A percentile compares a stretch with the other conserved stretches of the same genome.
Evolutionary conservation across 2,113 vertebrate species (phyloP).

Genomic region (Plecturocebus donacophilus): DNA sequence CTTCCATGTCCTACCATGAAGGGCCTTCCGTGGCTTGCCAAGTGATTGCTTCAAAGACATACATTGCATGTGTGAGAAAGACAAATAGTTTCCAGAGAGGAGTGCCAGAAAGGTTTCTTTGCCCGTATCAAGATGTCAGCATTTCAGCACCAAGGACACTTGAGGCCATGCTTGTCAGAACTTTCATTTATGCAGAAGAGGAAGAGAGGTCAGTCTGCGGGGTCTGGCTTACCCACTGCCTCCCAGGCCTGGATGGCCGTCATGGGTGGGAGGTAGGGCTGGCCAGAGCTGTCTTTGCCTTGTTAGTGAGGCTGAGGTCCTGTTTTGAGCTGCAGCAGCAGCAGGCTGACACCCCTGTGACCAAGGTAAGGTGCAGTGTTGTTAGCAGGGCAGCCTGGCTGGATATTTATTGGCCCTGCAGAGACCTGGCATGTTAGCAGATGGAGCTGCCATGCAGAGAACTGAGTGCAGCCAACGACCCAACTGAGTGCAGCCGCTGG

Average conservation of each 20-base stretch:
- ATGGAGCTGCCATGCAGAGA: neutral
- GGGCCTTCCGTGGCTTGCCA: neutral
- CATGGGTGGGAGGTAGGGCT: neutral
- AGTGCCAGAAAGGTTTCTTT: neutral
- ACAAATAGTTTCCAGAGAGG: accelerated
- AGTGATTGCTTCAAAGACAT: neutral
- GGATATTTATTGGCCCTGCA: neutral
- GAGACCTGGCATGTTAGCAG: neutral
- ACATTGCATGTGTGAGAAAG: neutral
- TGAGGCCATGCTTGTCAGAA: neutral
- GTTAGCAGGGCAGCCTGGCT: neutral
- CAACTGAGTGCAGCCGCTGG: accelerated
- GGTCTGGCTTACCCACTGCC: neutral
- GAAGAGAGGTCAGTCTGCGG: neutral
- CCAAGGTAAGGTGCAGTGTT: conserved; percentile 15
- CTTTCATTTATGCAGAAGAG: conserved; percentile 17
- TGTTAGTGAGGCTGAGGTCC: neutral
- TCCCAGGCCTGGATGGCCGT: neutral
- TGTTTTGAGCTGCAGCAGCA: conserved; percentile 34
- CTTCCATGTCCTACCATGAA: accelerated
- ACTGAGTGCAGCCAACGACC: accelerated
- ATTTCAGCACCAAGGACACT: neutral
- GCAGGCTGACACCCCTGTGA: conserved; percentile 43
- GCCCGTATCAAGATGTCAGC: neutral
- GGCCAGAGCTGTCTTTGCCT: neutral